phyloP scores from a whole-genome alignment of 2,113 vertebrate species.

The Tachuris rubrigastra region DNA sequence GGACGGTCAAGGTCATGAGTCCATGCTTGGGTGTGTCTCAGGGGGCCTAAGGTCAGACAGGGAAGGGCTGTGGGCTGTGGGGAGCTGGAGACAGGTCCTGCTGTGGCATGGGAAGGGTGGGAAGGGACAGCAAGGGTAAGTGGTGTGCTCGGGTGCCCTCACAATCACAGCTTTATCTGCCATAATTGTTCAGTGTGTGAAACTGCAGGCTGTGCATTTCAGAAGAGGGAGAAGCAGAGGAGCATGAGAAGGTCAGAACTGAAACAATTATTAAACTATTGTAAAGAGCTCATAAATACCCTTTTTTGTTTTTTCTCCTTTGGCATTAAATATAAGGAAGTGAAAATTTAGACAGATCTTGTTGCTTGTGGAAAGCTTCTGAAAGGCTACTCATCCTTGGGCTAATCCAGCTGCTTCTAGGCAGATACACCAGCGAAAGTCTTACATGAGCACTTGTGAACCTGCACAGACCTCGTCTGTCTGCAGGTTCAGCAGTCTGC shows the following conservation, averaged over 20 bases:
- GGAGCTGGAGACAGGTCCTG: not conserved
- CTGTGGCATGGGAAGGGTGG: rapidly evolving
- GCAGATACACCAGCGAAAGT: not conserved
- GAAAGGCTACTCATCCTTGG: not conserved
- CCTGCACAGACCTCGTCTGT: no score
- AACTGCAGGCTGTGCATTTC: not conserved
- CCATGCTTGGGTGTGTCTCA: rapidly evolving
- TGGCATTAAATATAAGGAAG: not conserved
- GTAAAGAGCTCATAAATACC: not conserved
- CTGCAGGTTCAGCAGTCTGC: no score
- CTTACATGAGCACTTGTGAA: not conserved
- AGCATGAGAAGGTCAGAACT: not conserved
- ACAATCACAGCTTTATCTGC: not conserved
- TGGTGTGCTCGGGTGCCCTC: rapidly evolving
- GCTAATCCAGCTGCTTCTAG: not conserved
- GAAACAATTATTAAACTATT: not conserved
- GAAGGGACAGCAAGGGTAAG: not conserved
- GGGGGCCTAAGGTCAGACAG: no score
- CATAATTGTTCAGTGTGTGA: not conserved
- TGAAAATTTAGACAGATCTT: not conserved
- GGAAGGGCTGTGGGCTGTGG: not conserved
- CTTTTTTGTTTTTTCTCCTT: not conserved
- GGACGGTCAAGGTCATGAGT: not conserved
- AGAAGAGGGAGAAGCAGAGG: not conserved
- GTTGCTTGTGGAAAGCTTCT: not conserved